Conservation (phyloP, 1,140 invertebrate genomes). For the Anadara kagoshimensis region DNA sequence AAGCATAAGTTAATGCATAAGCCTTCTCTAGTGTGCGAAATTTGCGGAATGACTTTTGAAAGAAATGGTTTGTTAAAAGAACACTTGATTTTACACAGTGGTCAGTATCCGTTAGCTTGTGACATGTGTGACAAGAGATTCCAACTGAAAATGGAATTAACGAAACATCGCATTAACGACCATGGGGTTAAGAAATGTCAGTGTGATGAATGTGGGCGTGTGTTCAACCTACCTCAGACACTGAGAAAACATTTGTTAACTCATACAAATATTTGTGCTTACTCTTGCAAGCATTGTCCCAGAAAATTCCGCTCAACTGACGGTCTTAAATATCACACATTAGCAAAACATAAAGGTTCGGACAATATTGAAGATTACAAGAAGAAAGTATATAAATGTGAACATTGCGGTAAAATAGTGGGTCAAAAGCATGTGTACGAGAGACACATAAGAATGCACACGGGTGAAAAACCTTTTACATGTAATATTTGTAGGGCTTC, state of each 20-base stretch:
- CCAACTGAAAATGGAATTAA: too few relatives aligned
- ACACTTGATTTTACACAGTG: constrained; percentile 8
- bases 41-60: constrained; percentile 13
- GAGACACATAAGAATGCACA: constrained; percentile 24
- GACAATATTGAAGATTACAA: constrained; percentile 11
- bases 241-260: constrained; percentile 9
- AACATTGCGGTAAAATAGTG: constrained; percentile 23
- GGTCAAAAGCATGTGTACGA: constrained; percentile 26
- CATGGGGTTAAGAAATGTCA: too few relatives aligned
- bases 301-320: constrained; percentile 12
- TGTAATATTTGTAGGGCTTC: constrained; percentile 89
- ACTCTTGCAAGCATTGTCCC: constrained; percentile 19
- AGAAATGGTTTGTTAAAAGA: constrained; percentile 5
- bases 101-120: constrained; percentile 12
- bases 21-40: too few relatives aligned
- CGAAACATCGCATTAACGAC: too few relatives aligned
- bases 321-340: constrained; percentile 20
- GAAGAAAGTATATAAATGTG: constrained; percentile 27
- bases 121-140: not conserved
- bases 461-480: constrained; percentile 54
- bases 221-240: constrained; percentile 11
- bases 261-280: constrained; percentile 7
- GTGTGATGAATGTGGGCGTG: constrained; percentile 11
- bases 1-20: too few relatives aligned
- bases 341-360: constrained; percentile 3